Base-by-base conservation (phyloP, 2,797 vertebrate species). In the Heteromormyrus szaboi region DNA sequence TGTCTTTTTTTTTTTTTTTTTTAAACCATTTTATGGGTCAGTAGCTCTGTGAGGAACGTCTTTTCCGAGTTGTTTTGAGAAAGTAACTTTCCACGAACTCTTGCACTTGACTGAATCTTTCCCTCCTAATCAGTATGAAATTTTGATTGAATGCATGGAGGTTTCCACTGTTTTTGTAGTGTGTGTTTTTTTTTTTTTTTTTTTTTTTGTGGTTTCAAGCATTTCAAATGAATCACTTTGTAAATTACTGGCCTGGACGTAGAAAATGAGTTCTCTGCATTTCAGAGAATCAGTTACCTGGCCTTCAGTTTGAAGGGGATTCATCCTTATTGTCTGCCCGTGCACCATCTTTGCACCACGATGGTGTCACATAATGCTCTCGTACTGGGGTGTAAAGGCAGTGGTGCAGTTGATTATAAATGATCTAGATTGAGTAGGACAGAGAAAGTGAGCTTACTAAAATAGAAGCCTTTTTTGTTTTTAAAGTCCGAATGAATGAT, bases 1-100 rank as follows among this genome's bases (percentile, higher is more conserved):
- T n/a, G 19, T 88, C 37, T 92, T 90, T 92, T 91, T 95, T 14
- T 46, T 50, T 50, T 22, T 50, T 83, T 84, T 83, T 84, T 37
- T 37, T 29, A 4, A 25, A 62, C 7, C 8, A 2, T 44, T 46
- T 46, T 44, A 19, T 44, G 37, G 65, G 29, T 44, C 72, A 44
- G 72, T 79, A 46, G 19, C 37, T n/a, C 19, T 79, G 17, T 46
- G 72, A 79, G 33, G 72, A 46, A 46, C 41, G 8, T 62, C 8
- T 51, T 50, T n/a, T 48, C n/a, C 2, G 50, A 29, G 83, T 50
- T 51, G 29, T 50, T 85, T 53, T 51, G 46, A 85, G 22, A 85
- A 51, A 53, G 48, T 29, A 12, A 85, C 19, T 85, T 50, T 25
- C 25, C 48, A 85, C 33, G 48, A 85, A 85, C 11, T 85, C 83